Base-by-base conservation (phyloP, 2,888 invertebrate species). In the Tenthredo notha region DNA sequence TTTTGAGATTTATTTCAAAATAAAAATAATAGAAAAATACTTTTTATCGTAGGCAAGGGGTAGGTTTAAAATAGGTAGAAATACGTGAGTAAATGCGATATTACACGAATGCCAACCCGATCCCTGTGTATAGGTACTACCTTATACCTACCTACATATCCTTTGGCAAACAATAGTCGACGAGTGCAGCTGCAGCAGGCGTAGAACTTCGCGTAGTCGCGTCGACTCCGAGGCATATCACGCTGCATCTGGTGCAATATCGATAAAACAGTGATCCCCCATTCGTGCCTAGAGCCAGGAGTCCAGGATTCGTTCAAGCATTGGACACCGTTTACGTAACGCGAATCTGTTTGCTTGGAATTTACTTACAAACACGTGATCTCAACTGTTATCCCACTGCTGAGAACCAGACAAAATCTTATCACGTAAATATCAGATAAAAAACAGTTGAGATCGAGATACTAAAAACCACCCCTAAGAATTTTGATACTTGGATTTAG, bases 201-300 rank as follows among this genome's bases (percentile, higher is more conserved):
- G 88, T 88, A 88, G 87, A 88, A 87, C 85, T 67, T 54, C 72
- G 84, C 61, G 86, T 84, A 86, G 87, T 86, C 88, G 87, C 86
- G 87, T 86, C 88, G 87, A 90, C 88, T 61, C 88, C 88, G 88
- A 91, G 90, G 91, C 88, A 88, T 88, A 90, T 89, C 88, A 88
- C 87, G 74, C 54, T 72, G 88, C 89, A 90, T 89, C 91, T 90
- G 89, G 88, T 90, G 89, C 91, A 89, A 90, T 90, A 91, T 90
- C 90, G 91, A 91, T 91, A 91, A 91, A 91, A 91, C 90, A 91
- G 90, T 91, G 91, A 91, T 91, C 91, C 91, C 87, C 88, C 87
- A 91, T 91, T 91, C 91, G 91, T 91, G 91, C 91, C 88, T 85
- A 86, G 87, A 90, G 88, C 88, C 87, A 84, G 85, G 85, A 86